Base-by-base conservation (phyloP, 1,140 invertebrate species). In the Papilio machaon region DNA sequence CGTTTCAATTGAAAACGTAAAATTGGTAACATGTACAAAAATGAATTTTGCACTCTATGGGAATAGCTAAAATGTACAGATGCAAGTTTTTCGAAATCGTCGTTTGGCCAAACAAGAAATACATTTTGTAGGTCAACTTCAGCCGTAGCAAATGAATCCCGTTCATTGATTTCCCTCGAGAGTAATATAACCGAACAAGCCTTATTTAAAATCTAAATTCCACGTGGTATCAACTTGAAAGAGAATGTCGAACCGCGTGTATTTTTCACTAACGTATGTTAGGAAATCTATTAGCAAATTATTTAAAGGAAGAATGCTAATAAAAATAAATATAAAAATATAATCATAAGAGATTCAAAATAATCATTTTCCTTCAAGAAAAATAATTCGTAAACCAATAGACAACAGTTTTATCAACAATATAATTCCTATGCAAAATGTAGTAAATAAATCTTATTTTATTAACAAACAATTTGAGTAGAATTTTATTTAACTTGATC, bases 181-280 rank as follows among this genome's bases (percentile, higher is more conserved):
- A 30, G 76, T 78, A 78, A 78, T 78, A 78, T 78, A 78, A 58
- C 52, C 76, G 49, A 78, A 78, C 76, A 54, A 60, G 76, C 54
- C 76, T 78, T 78, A 78, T 78, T 78, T 78, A 78, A 78, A 78
- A 78, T 54, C 76, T 78, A 78, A 78, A 78, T 60, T 78, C 54
- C 76, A 60, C 54, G 52, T 60, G 76, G 76, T 38, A 60, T 60
- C 54, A 60, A 77, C 49, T 38, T 54, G 75, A 46, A 76, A 52
- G 43, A 17, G 49, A 11, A 78, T 78, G 76, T 43, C 17, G 38
- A 60, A 60, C 23, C 54, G 52, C 10, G 54, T 78, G 52, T 35
- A 9, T 54, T 76, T 47, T 54, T 7, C 7, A 13, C 5, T 30
- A 30, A 54, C 23, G 17, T 54, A 54, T 54, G 74, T 76, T 23